Base-by-base conservation (phyloP, 1,140 invertebrate genomes). In the Asobara japonica region DNA sequence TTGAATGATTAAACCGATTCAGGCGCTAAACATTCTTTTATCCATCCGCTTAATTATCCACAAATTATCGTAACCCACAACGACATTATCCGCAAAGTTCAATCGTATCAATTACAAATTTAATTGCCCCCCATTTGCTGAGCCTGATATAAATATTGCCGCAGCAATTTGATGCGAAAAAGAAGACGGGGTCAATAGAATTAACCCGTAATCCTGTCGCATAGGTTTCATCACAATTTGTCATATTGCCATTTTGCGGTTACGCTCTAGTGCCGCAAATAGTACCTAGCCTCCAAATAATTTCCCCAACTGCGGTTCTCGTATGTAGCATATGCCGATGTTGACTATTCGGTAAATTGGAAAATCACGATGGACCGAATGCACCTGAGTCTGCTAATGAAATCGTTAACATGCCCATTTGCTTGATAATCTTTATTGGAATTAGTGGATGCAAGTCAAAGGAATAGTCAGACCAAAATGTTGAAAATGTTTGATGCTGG, bases 271-370 rank as follows among this genome's bases (percentile, higher is more conserved):
- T 62, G 18, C 25, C 25, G 6, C 29, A 16, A 31, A 31, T 8
- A 62, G 20, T 30, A 36, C 11, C 45, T 27, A 29, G 60, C 48
- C 22, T 22, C 10, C 41, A 66, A 72, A 61, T 48, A 66, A 31
- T 66, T 66, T 6, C 33, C 45, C 29, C 45, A 25, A 11, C 8
- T 66, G 22, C 6, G 31, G 31, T 20, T 10, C 38, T 30, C 36
- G 22, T n/a, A 31, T 30, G 29, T 22, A 62, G 62, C 61, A 71
- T 65, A 38, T 41, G 64, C 45, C 30, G 25, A 18, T 29, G 48
- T 72, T 72, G 62, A 66, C 64, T 48, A 48, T 36, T 45, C 29
- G 60, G 41, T 60, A 38, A 72, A 72, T 66, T 66, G 30, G 62
- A 72, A 60, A 65, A 72, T 13, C 6, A 27, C 38, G 22, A 31